Evolutionary conservation across 2,113 vertebrate species (phyloP).

Genomic region (Brachyhypopomus occidentalis): DNA sequence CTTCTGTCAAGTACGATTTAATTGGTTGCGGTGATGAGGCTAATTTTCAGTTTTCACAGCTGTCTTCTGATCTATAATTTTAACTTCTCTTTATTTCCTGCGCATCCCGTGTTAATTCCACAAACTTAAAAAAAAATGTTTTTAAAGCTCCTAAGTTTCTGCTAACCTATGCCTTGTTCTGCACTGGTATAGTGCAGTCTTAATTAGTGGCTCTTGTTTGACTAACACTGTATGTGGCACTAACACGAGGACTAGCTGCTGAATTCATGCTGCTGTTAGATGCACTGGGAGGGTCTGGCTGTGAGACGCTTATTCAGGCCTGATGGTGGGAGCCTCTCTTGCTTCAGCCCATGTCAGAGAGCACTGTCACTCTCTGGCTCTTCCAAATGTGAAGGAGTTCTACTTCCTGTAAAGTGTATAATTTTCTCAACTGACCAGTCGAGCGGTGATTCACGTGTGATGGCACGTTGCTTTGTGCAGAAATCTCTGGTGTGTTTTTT

Average conservation of each 20-base stretch:
- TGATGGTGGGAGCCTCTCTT: not conserved
- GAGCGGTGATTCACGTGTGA: not conserved
- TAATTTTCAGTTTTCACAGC: slow-evolving; percentile 11
- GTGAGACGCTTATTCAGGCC: not conserved
- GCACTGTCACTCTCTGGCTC: not conserved
- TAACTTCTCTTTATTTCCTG: slow-evolving; percentile 32
- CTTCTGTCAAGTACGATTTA: slow-evolving; percentile 34
- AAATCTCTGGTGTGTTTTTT: not conserved
- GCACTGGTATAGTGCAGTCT: not conserved
- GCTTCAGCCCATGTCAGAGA: not conserved
- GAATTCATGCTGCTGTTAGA: slow-evolving; percentile 55
- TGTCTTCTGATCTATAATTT: slow-evolving; percentile 8
- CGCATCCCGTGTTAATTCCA: slow-evolving; percentile 26
- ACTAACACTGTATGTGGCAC: slow-evolving; percentile 27
- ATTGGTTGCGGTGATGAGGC: slow-evolving; percentile 34
- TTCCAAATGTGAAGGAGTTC: not conserved
- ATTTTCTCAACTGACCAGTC: not conserved
- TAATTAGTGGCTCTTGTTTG: not conserved
- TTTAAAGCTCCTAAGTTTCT: not conserved
- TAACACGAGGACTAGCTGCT: slow-evolving; percentile 36
- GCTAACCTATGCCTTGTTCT: not conserved
- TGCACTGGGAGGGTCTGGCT: slow-evolving; percentile 22
- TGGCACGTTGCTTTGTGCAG: not conserved
- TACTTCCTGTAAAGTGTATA: not conserved
- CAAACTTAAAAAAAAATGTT: slow-evolving; percentile 7